Evolutionary conservation across 2,888 invertebrate species (phyloP), one percentile per base, ranked within the genome.

Genomic region (Drosophila mayaguana): DNA sequence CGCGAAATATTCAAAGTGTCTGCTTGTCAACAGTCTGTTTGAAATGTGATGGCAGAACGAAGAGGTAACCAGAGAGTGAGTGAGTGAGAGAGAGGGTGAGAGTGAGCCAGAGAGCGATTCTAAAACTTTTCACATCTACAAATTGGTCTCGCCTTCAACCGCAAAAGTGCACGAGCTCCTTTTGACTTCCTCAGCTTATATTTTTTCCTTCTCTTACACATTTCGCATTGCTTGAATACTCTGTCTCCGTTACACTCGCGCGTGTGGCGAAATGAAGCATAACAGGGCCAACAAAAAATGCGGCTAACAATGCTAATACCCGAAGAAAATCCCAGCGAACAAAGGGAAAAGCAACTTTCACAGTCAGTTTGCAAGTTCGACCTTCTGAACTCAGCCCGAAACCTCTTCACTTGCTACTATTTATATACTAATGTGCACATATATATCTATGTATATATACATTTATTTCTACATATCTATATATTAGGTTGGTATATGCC

Each of bases 121-220:
- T 62, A 73, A 85, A 86, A 86, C 69, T 88, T 86, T 86, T 81
- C 81, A 76, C 86, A 83, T 88, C 86, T 88, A 81, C 88, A 86
- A 86, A 86, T 86, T 88, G 86, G 88, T 88, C 83, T 86, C 81
- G 88, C 86, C 88, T 81, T 74, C 74, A 81, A 80, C 85, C 88
- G 72, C 88, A 86, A 67, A 77, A 80, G 80, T 71, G 61, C 57
- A 70, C 60, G 67, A 79, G 71, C 72, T 36, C 40, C 59, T 72
- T 82, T 60, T 63, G 70, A 72, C 73, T 81, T 70, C 34, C 59
- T 72, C 65, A 63, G 57, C 51, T 48, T 42, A 42, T 18, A 16
- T 20, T 46, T 11, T 28, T n/a, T 18, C 11, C 43, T 28, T 28
- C 7, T 28, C 42, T 65, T 54, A 54, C 22, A 46, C 60, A 55